Evolutionary conservation across 2,888 invertebrate genomes (phyloP), one percentile per base, ranked within the genome.

Genomic region (Glyphotaelius pellucidus): DNA sequence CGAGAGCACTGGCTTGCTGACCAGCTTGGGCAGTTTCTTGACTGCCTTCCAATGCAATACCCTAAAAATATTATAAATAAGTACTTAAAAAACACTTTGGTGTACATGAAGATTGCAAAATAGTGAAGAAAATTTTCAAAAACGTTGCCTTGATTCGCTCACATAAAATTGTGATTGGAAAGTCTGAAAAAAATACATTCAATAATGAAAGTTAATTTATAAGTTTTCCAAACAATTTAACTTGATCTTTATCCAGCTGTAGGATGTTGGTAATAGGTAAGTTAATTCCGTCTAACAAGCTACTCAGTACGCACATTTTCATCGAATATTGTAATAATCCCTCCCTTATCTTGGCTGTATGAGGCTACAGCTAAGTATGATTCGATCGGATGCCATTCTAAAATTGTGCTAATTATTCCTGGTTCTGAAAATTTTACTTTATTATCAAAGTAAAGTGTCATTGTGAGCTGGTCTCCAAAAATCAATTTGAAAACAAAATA

Each of bases 311-410:
- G 96, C 95, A 98, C 98, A 95, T 97, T 97, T 95, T 99, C 99
- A 94, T 98, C 97, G 94, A 98, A 99, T 94, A 99, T 97, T 80
- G 97, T 98, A 5, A 99, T 98, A 93, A 98, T 97, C 93, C 99
- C 99, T 42, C 99, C 99, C 94, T 97, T 98, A 94, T 98, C 98
- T 95, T 98, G 98, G 94, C 98, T 98, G 95, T 97, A 98, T 4
- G 98, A 97, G 12, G 98, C 98, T 9, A 99, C 97, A 32, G 99
- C 99, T 89, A 99, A 95, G 80, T 99, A 95, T 1, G 98, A 97
- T 93, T 98, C 96, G 92, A 97, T 97, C 52, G 97, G 96, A 95
- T 99, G 99, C 99, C 99, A 99, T 92, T 97, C 96, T 91, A 98
- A 97, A 93, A 97, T 97, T n/a, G 98, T 98, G 93, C 97, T 98